phyloP scores from a whole-genome alignment of 2,113 vertebrate genomes.

The Phyllostomus hastatus region DNA sequence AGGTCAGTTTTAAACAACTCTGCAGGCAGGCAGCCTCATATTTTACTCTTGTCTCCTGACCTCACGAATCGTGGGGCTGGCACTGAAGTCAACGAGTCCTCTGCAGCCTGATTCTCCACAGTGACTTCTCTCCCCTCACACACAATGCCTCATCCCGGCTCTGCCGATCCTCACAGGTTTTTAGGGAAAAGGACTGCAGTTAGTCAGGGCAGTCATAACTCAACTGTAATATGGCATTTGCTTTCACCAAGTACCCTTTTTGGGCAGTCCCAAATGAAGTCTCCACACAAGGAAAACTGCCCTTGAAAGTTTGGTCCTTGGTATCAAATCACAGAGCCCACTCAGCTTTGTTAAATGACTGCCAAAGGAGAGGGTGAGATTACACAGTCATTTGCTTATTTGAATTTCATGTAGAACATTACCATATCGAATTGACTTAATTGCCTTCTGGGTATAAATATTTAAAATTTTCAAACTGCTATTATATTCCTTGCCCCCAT shows the following conservation, averaged over 20 bases:
- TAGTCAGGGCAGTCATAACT: constrained; percentile 6
- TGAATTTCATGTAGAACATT: constrained; percentile 80
- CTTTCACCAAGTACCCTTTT: not conserved
- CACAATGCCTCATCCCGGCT: not conserved
- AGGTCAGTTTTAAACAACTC: constrained; percentile 68
- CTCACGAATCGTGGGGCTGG: constrained; percentile 63
- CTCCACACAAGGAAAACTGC: not conserved
- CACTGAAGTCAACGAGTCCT: constrained; percentile 40
- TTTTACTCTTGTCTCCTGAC: constrained; percentile 55
- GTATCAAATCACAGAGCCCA: constrained; percentile 44
- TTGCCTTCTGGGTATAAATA: constrained; percentile 77
- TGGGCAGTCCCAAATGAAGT: not conserved
- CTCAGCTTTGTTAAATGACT: constrained; percentile 58
- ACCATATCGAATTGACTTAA: constrained; percentile 75
- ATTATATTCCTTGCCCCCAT: constrained; percentile 62
- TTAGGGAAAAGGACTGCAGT: constrained; percentile 5
- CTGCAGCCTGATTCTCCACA: not conserved
- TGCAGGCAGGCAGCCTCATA: constrained; percentile 56
- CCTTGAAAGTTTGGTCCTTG: not conserved
- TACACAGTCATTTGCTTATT: constrained; percentile 77
- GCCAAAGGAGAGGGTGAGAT: constrained; percentile 68
- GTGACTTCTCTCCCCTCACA: not conserved
- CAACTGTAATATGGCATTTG: not conserved
- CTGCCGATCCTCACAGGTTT: not conserved
- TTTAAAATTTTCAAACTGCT: constrained; percentile 72